Evolutionary conservation across 2,113 vertebrate genomes (phyloP).

Genomic region (Rhynchomys soricoides): DNA sequence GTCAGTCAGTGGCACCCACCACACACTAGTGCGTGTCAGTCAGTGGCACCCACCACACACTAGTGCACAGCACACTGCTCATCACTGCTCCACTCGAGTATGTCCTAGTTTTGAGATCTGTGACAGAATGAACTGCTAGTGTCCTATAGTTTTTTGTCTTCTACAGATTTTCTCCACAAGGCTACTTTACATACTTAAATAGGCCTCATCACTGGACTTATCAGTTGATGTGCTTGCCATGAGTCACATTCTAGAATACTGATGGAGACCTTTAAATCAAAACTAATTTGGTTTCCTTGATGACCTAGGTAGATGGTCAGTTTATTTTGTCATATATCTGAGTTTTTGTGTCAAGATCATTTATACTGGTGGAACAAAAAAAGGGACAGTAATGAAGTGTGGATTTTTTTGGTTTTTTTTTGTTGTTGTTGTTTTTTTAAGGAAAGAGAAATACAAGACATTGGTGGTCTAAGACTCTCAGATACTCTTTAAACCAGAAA

Average conservation of each 20-base stretch:
- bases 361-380: constrained; percentile 4
- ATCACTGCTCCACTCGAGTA: not conserved
- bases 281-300: constrained; percentile 16
- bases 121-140: not conserved
- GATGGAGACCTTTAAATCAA: constrained; percentile 41
- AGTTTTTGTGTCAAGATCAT: constrained; percentile 44
- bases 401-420: too few relatives aligned
- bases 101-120: not conserved
- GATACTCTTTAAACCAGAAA: constrained; percentile 22
- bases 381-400: not conserved
- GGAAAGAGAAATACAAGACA: not conserved
- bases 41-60: not conserved
- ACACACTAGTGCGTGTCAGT: too few relatives aligned
- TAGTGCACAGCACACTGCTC: not conserved
- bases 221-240: not conserved
- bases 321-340: constrained; percentile 7
- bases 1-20: not conserved
- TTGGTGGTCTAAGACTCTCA: not conserved
- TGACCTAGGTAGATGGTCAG: not conserved
- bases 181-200: not conserved
- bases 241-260: not conserved
- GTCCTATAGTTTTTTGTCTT: constrained; percentile 1
- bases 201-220: not conserved
- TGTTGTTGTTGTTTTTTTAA: not conserved
- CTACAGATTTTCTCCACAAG: not conserved